Evolutionary conservation across 2,888 invertebrate species (phyloP), one percentile per base, ranked within the genome.

Genomic region (Hydrotaea cyrtoneurina): DNA sequence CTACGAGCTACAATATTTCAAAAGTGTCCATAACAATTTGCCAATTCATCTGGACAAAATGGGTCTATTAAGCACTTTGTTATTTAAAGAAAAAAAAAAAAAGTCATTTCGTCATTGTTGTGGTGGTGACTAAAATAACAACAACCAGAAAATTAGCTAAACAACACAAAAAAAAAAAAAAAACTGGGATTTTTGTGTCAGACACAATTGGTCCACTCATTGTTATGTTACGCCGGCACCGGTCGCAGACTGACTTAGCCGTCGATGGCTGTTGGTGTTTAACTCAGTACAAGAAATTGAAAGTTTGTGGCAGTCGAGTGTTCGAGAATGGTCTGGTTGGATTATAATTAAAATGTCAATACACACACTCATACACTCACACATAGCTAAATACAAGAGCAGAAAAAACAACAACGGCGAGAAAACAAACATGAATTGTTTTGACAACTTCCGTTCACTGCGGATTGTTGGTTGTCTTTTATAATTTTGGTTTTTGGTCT

Each of bases 341-440:
- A 66, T 62, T 66, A 66, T 66, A 66, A 66, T 66, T 39, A 66
- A 21, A n/a, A 66, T 39, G 66, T 66, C 66, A 66, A 66, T 66
- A 66, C 11, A 19, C 21, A 43, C 8, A 36, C 39, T n/a, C n/a
- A n/a, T n/a, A n/a, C 31, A 31, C 3, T 31, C 3, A 31, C n/a
- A n/a, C n/a, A 64, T 17, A 17, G n/a, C 31, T 39, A 10, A 39
- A 2, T 2, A 39, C 19, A 39, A 66, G 17, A 2, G 43, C 55
- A 55, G 23, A 3, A 53, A 46, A 11, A 46, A 2, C 46, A 62
- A n/a, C 26, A 26, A 15, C 11, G 36, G n/a, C 36, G 19, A 19
- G 43, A 19, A 11, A 2, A 64, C 31, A 21, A 43, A 69, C 69
- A 69, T 21, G 46, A 69, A 59, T 59, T 59, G 59, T 43, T 69